Conservation (phyloP, 1,140 invertebrate species). For the Pseudomyrmex dendroicus region DNA sequence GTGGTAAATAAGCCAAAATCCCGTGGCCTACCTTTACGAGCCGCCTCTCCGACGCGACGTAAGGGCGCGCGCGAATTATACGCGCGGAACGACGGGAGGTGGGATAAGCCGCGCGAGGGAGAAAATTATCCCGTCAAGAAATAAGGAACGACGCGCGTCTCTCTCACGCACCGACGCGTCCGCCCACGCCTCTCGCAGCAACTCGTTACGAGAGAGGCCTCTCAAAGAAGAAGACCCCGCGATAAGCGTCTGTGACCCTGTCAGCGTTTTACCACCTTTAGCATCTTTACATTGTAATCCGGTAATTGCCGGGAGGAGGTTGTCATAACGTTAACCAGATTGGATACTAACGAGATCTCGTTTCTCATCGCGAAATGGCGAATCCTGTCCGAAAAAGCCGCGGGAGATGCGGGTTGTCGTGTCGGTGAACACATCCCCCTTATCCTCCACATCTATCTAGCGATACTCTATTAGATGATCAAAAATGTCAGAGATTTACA, state of each 20-base stretch:
- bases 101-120: constrained; percentile 70
- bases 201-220: constrained; percentile 76
- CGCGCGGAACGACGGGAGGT: constrained; percentile 59
- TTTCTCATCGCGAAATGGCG: constrained; percentile 33
- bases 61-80: constrained; percentile 70
- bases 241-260: constrained; percentile 78
- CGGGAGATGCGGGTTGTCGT: constrained; percentile 34
- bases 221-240: constrained; percentile 61
- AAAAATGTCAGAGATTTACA: not conserved
- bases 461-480: constrained; percentile 10
- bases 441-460: not conserved
- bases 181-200: constrained; percentile 79
- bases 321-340: constrained; percentile 77
- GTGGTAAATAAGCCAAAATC: constrained; percentile 49
- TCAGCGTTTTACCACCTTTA: constrained; percentile 81
- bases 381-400: constrained; percentile 29
- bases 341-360: constrained; percentile 60
- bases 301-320: constrained; percentile 79
- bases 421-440: constrained; percentile 16
- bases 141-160: constrained; percentile 63
- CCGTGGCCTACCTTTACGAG: not conserved
- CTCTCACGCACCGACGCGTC: constrained; percentile 76
- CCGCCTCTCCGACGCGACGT: constrained; percentile 27
- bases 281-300: constrained; percentile 79
- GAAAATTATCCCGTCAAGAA: constrained; percentile 81